Percentiles rank a stretch among this genome's conserved stretches.
These are phyloP conservation scores for Prietella phreatophila DNA, from an alignment of 2,113 vertebrate species.

Conservation along the genomic window DNA sequence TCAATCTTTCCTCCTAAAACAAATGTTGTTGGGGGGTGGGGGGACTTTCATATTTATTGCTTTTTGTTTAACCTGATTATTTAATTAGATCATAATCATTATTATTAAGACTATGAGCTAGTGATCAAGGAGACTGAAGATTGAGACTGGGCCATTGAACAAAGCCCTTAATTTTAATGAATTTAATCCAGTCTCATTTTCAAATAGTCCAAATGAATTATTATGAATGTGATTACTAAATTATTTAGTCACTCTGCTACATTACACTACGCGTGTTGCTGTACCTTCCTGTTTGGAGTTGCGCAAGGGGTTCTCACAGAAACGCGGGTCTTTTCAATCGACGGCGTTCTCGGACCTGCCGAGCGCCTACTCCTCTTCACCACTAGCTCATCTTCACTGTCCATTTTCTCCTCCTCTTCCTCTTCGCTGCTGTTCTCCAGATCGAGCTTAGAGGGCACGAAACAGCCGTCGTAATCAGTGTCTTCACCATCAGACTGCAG, in stretches of 20 bases:
- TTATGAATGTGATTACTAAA: background rate
- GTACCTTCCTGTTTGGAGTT: conserved; percentile 76
- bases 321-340: conserved; percentile 58
- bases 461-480: conserved; percentile 64
- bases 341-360: conserved; percentile 55
- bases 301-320: conserved; percentile 67
- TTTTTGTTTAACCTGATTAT: background rate
- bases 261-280: background rate
- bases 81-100: background rate
- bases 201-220: background rate
- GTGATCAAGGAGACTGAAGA: background rate
- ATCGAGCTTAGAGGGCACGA: conserved; percentile 63
- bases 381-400: conserved; percentile 60
- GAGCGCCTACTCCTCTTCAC: conserved; percentile 51
- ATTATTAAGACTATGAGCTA: background rate
- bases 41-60: background rate
- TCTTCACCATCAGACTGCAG: conserved; percentile 58
- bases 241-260: background rate
- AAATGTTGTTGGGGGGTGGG: background rate
- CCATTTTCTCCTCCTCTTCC: conserved; percentile 35
- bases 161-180: background rate
- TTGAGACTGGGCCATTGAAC: too few species aligned
- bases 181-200: background rate
- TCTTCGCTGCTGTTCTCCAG: conserved; percentile 71
- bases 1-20: background rate